phyloP scores from a whole-genome alignment of 2,113 vertebrate species.

The Acrocephalus kingi region DNA sequence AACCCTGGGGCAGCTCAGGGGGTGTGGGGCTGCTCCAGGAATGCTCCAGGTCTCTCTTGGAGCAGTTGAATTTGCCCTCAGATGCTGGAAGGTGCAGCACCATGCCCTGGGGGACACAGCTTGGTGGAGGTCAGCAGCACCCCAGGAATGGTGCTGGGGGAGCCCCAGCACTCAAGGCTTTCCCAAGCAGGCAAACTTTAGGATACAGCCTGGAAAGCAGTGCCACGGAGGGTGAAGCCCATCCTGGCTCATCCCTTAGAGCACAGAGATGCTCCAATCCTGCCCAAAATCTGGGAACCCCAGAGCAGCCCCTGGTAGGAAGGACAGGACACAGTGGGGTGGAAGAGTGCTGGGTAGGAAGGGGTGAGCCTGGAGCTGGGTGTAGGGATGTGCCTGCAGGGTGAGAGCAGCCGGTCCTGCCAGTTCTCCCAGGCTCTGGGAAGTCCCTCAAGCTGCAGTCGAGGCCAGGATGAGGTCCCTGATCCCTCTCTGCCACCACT shows the following conservation, averaged over 20 bases:
- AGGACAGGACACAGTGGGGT: rapidly evolving
- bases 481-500: not conserved
- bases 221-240: not conserved
- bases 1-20: rapidly evolving
- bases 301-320: not conserved
- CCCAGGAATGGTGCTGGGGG: not conserved
- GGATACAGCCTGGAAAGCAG: not conserved
- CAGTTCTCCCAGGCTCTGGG: not conserved
- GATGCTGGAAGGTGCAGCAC: not conserved
- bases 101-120: not conserved
- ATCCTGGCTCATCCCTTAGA: not conserved
- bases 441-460: not conserved
- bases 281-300: not conserved
- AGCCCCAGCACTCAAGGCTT: not conserved
- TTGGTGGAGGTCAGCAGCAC: not conserved
- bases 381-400: not conserved
- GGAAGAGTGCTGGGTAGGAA: not conserved
- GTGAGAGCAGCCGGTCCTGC: conserved; percentile 33
- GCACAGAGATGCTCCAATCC: not conserved
- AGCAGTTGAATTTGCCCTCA: rapidly evolving
- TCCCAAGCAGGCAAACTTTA: not conserved
- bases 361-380: not conserved
- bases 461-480: not conserved
- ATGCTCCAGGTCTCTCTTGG: not conserved
- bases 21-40: not conserved